phyloP scores from a whole-genome alignment of 2,113 vertebrate species.

The Pipa parva region DNA sequence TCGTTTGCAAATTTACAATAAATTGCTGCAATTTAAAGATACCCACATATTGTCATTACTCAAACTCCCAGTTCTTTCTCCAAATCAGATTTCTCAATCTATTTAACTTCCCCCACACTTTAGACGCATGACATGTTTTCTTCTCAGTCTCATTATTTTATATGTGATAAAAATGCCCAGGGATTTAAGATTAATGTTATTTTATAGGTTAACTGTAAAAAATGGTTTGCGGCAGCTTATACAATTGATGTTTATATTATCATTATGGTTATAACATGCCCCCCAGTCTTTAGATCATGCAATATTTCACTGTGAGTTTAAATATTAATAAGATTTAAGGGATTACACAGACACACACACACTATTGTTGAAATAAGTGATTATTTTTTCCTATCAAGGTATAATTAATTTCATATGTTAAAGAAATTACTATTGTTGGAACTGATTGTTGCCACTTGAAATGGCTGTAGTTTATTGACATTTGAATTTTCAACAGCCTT shows the following conservation, averaged over 20 bases:
- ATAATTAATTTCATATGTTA: too few relatives aligned
- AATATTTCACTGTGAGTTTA: neutral
- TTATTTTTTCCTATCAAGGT: too few relatives aligned
- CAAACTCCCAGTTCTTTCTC: neutral
- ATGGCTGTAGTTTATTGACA: too few relatives aligned
- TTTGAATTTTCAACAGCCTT: too few relatives aligned
- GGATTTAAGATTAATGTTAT: conserved; percentile 47
- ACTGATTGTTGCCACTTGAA: too few relatives aligned
- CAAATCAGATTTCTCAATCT: conserved; percentile 3
- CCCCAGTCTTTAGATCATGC: conserved; percentile 51
- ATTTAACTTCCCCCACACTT: neutral
- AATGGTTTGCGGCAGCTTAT: neutral
- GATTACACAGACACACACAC: too few relatives aligned
- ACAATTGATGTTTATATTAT: neutral
- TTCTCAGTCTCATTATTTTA: conserved; percentile 47
- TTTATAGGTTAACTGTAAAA: neutral
- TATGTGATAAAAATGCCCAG: conserved; percentile 46
- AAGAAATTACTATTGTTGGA: too few relatives aligned
- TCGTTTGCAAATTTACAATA: neutral
- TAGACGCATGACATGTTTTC: conserved; percentile 17
- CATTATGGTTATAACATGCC: conserved; percentile 61
- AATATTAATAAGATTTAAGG: too few relatives aligned
- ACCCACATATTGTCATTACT: neutral
- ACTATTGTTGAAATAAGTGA: too few relatives aligned
- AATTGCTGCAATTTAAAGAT: neutral